Base-by-base conservation (phyloP, 2,888 invertebrate genomes). In the Dryomyza anilis region DNA sequence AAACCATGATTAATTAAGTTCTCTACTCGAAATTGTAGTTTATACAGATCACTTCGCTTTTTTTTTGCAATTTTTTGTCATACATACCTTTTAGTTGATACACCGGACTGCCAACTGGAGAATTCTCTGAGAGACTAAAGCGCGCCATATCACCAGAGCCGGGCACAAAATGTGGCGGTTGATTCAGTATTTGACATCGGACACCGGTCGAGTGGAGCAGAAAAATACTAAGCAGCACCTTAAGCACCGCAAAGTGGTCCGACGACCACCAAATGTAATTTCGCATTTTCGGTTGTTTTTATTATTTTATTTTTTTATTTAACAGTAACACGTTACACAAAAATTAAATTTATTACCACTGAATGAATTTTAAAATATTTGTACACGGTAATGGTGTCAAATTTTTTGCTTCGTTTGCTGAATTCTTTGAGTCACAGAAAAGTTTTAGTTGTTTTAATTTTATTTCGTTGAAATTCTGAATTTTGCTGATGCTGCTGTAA, bases 91-190 rank as follows among this genome's bases (percentile, higher is more conserved):
- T 88, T 43, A 91, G 85, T 72, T 90, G 90, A 82, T 92, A 92
- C 1, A 92, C 89, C 0, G 91, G 90, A 64, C 90, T 89, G 36
- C 92, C 92, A 12, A 91, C 89, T 39, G 87, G 86, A 1, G 92
- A 91, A 72, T 91, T 88, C 80, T 93, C 93, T 10, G 89, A 86
- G 12, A 93, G 81, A 64, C 89, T 88, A 76, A 93, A 89, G 67
- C 89, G 87, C 2, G 89, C 87, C 91, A 93, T 91, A 77, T 93
- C 93, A 1, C 93, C 92, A 1, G 84, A 84, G 70, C 90, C 90
- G 23, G 90, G 87, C 25, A 91, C 83, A 79, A 93, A 93, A 76
- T 90, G 89, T 0, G 93, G 92, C 1, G 89, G 88, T 64, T 89
- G 85, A 86, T 92, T 92, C 74, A 88, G 85, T 10, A 52, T 43